Base-by-base conservation (phyloP, 2,888 invertebrate genomes). In the Phengaris arion region DNA sequence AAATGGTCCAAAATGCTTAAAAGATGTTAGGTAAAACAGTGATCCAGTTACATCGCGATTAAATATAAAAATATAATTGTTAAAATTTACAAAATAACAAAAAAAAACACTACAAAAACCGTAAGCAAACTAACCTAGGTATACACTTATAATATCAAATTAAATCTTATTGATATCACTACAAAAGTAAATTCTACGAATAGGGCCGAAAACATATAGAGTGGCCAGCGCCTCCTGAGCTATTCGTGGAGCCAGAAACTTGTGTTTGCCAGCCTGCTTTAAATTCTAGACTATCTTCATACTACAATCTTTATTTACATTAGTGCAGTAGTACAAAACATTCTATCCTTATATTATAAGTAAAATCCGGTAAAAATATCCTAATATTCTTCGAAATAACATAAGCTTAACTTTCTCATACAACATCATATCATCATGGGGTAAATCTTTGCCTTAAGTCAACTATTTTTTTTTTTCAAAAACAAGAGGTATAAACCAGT, bases 181-280 rank as follows among this genome's bases (percentile, higher is more conserved):
- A 85, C 85, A 85, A 86, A 85, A 88, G 87, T 89, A 88, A 88
- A 88, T 88, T 88, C 88, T 89, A 89, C 86, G 86, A 89, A 88
- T 88, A 88, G 88, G 93, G 91, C 94, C 93, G 89, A 91, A 93
- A 94, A 94, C 93, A 94, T 94, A 94, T 94, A 90, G 86, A 87
- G 87, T 90, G 94, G 94, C 94, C 93, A 86, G 86, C 87, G 85
- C 85, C 86, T 85, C 85, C 84, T 83, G 83, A 86, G 83, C 83
- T 84, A 84, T 83, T 86, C 83, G 79, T 81, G 80, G 83, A 85
- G 82, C 85, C 82, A 82, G 83, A 83, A 81, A 83, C 82, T 82
- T 83, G 84, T 85, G 83, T 82, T 82, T 82, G 83, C 82, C 81
- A 83, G 81, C 81, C 82, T 82, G 80, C 81, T 82, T 82, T 80